These are phyloP conservation scores for Vulpes vulpes DNA, from an alignment of 2,113 vertebrate species.

Conservation along the genomic window DNA sequence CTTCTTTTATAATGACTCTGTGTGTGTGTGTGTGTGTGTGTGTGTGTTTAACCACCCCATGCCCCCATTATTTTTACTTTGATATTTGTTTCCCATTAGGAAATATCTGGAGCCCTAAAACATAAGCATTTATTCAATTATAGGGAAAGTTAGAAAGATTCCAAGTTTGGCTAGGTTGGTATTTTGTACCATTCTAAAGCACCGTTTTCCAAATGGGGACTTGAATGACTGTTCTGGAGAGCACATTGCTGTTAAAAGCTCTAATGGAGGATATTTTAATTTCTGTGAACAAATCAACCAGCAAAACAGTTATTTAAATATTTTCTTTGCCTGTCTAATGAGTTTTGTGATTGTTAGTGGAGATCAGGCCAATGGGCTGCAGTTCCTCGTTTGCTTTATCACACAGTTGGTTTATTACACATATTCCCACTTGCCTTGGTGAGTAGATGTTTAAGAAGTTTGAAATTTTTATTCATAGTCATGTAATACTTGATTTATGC, in stretches of 20 bases:
- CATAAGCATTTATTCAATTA: background rate
- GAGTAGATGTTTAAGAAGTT: slow-evolving; percentile 37
- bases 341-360: slow-evolving; percentile 42
- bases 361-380: background rate
- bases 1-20: slow-evolving; percentile 18
- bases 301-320: slow-evolving; percentile 36
- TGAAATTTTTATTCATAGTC: slow-evolving; percentile 56
- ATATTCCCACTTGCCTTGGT: background rate
- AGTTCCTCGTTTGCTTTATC: background rate
- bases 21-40: background rate
- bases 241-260: slow-evolving; percentile 39
- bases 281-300: slow-evolving; percentile 41
- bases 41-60: background rate
- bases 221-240: slow-evolving; percentile 48
- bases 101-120: slow-evolving; percentile 7
- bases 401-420: background rate
- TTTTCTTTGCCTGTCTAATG: background rate
- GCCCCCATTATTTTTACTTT: background rate
- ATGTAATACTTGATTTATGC: slow-evolving; percentile 51
- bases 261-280: slow-evolving; percentile 59
- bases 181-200: slow-evolving; percentile 13
- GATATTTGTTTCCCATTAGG: background rate
- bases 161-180: background rate
- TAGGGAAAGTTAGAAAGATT: slow-evolving; percentile 46
- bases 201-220: background rate